Evolutionary conservation across 2,797 vertebrate species (phyloP).

Genomic region (Setipinna tenuifilis): DNA sequence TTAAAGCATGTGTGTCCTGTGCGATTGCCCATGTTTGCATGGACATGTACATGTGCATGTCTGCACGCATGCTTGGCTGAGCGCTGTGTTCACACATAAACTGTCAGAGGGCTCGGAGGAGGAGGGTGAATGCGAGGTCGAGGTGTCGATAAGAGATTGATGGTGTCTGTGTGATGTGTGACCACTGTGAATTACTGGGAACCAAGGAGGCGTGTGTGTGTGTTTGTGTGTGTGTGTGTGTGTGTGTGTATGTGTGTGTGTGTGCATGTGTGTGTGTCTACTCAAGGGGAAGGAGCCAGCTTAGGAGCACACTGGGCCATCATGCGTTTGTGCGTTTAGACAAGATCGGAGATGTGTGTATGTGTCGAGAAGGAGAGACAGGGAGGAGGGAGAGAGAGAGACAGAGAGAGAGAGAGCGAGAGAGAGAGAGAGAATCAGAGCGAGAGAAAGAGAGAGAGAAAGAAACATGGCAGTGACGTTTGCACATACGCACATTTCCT

Average conservation of each 20-base stretch:
- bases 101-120: not conserved
- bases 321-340: not conserved
- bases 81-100: not conserved
- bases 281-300: slow-evolving; percentile 11
- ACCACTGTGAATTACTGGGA: not conserved
- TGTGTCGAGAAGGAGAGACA: not conserved
- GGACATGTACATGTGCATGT: not conserved
- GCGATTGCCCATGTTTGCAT: not conserved
- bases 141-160: slow-evolving; percentile 17
- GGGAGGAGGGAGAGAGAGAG: too few relatives aligned
- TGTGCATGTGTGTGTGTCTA: not conserved
- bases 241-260: not conserved
- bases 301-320: not conserved
- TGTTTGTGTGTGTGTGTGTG: too few relatives aligned
- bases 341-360: not conserved
- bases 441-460: not conserved
- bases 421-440: not conserved
- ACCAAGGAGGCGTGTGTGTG: not conserved
- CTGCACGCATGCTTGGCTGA: not conserved
- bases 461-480: not conserved
- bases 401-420: not conserved
- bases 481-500: not conserved
- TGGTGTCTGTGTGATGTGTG: not conserved
- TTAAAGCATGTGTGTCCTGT: not conserved
- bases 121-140: not conserved